Conservation (phyloP, 1,140 invertebrate species). For the Drosophila sulfurigaster region DNA sequence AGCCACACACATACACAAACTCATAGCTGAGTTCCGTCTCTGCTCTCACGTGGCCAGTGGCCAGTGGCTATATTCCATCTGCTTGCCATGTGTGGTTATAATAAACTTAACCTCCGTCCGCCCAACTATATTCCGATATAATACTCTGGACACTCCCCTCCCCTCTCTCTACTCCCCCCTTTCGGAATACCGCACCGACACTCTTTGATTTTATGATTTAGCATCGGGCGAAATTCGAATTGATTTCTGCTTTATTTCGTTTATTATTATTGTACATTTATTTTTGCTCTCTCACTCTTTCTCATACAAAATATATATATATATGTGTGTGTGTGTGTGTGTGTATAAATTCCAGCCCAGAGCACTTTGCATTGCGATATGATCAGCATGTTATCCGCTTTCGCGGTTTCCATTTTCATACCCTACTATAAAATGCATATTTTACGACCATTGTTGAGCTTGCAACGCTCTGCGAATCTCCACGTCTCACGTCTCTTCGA, state of each 20-base stretch:
- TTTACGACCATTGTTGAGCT: background rate
- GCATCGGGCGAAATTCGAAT: slow-evolving; percentile 18
- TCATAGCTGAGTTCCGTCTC: background rate
- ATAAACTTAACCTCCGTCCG: slow-evolving; percentile 18
- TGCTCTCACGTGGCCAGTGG: slow-evolving; percentile 40
- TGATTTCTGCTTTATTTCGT: slow-evolving; percentile 31
- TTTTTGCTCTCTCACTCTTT: slow-evolving; percentile 19
- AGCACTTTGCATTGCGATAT: slow-evolving; percentile 66
- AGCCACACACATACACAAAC: background rate
- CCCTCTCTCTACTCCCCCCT: background rate
- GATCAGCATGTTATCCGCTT: slow-evolving; percentile 62
- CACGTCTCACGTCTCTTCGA: slow-evolving; percentile 20
- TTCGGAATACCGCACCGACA: background rate
- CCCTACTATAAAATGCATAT: slow-evolving; percentile 9
- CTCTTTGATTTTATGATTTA: slow-evolving; percentile 35
- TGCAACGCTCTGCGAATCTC: background rate
- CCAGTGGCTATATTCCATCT: slow-evolving; percentile 11
- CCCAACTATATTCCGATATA: slow-evolving; percentile 3
- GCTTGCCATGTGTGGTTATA: slow-evolving; percentile 5
- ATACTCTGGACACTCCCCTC: background rate
- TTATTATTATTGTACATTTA: slow-evolving; percentile 46
- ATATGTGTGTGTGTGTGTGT: slow-evolving; percentile 6
- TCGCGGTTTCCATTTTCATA: slow-evolving; percentile 31
- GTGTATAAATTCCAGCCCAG: slow-evolving; percentile 33
- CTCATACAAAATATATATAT: background rate